Percentiles rank a stretch among this genome's conserved stretches.
Evolutionary conservation across 1,140 invertebrate species (phyloP).

Genomic region (Drosophila pseudoobscura): DNA sequence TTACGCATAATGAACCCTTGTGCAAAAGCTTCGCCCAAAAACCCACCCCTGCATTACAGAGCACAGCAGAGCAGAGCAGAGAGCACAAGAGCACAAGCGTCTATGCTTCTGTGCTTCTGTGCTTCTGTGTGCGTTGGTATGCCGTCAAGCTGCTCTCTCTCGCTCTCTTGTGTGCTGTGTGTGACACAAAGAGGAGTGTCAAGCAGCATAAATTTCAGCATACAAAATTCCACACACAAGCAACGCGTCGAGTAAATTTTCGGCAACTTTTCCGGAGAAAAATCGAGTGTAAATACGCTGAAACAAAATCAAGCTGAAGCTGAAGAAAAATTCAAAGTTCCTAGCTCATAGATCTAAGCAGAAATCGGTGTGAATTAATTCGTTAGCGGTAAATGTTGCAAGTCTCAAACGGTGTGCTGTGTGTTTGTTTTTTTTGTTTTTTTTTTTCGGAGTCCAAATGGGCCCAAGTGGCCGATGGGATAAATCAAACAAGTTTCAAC

Average conservation of each 20-base stretch:
- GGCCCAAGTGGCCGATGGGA: slow-evolving; percentile 64
- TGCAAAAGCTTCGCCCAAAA: slow-evolving; percentile 41
- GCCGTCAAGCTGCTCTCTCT: slow-evolving; percentile 17
- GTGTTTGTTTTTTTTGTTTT: slow-evolving; percentile 17
- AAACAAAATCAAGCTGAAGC: slow-evolving; percentile 26
- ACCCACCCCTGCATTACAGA: slow-evolving; percentile 27
- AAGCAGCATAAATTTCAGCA: slow-evolving; percentile 79
- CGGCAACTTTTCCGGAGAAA: slow-evolving; percentile 74
- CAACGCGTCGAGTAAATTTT: slow-evolving; percentile 72
- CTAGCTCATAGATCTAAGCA: slow-evolving; percentile 48
- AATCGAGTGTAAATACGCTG: slow-evolving; percentile 65
- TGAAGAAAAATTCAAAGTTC: slow-evolving; percentile 53
- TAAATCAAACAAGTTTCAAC: slow-evolving; percentile 79
- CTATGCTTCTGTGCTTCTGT: neutral
- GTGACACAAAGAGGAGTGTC: slow-evolving; percentile 80
- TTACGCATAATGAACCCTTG: slow-evolving; percentile 40
- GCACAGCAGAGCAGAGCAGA: slow-evolving; percentile 31
- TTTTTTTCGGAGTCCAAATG: slow-evolving; percentile 40
- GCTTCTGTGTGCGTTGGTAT: slow-evolving; percentile 62
- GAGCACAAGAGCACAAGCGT: neutral
- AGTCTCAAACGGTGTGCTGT: neutral
- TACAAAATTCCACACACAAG: slow-evolving; percentile 74
- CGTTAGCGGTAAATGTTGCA: slow-evolving; percentile 57
- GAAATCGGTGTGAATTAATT: slow-evolving; percentile 59
- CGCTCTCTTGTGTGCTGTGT: slow-evolving; percentile 23